Percentiles rank a stretch among this genome's conserved stretches.
These are phyloP conservation scores for Heterotilapia buettikoferi DNA, from an alignment of 2,113 vertebrate species.

Conservation along the genomic window DNA sequence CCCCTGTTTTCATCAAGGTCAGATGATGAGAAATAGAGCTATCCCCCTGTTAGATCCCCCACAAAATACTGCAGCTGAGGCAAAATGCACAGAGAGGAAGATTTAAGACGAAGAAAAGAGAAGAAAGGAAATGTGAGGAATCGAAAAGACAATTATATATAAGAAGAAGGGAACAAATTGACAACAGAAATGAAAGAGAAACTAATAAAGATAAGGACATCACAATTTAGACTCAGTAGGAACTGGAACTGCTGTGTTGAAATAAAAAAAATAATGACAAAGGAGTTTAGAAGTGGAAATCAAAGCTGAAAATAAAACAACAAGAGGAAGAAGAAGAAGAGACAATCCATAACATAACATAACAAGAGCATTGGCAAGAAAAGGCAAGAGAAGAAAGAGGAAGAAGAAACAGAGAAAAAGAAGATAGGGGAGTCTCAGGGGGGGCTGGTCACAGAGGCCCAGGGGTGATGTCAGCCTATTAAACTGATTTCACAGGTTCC, in stretches of 20 bases:
- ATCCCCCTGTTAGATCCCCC: constrained; percentile 15
- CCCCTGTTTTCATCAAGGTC: constrained; percentile 55
- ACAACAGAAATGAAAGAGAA: neutral
- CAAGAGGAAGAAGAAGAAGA: neutral
- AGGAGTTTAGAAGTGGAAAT: neutral
- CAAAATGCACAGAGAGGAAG: neutral
- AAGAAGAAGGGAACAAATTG: neutral
- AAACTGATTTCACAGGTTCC: constrained; percentile 77
- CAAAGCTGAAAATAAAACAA: neutral
- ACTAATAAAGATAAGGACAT: neutral
- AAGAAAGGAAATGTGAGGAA: neutral
- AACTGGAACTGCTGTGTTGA: neutral
- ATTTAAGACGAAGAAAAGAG: constrained; percentile 7
- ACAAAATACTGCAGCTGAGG: constrained; percentile 25
- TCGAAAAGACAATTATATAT: neutral
- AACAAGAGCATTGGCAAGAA: neutral
- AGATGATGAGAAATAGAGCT: constrained; percentile 41
- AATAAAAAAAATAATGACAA: neutral
- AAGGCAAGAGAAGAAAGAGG: neutral
- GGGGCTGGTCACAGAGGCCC: constrained; percentile 62
- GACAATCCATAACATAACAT: constrained; percentile 7
- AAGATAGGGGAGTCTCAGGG: constrained; percentile 46
- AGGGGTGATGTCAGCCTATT: constrained; percentile 76
- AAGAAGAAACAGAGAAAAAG: constrained; percentile 7
- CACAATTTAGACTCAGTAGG: neutral